phyloP scores from a whole-genome alignment of 1,140 invertebrate species.

The Megalonaias nervosa region DNA sequence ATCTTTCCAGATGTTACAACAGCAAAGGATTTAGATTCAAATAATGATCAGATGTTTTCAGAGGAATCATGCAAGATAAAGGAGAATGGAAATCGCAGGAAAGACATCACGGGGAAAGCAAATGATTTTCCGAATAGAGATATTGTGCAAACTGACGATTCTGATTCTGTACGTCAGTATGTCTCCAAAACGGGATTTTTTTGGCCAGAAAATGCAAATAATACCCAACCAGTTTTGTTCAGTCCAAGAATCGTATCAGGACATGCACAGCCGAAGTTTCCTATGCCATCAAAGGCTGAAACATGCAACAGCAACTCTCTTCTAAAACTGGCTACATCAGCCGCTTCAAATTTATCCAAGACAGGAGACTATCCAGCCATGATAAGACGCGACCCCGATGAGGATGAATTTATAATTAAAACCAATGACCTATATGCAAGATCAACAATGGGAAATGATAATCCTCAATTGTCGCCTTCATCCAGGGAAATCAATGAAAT shows the following conservation, averaged over 20 bases:
- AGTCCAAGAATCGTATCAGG: constrained; percentile 23
- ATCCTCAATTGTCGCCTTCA: constrained; percentile 10
- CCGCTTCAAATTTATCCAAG: background rate
- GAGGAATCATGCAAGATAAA: background rate
- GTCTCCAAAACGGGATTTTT: constrained; percentile 16
- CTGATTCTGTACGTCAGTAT: background rate
- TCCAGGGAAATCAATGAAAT: constrained; percentile 4
- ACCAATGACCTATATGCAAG: constrained; percentile 7
- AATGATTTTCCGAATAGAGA: background rate
- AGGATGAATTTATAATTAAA: background rate
- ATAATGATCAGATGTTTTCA: background rate
- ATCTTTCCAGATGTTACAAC: constrained; percentile 18
- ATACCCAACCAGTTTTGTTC: constrained; percentile 11
- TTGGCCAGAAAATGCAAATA: constrained; percentile 17
- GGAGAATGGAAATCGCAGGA: no score
- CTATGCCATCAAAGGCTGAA: no score
- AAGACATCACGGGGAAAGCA: no score
- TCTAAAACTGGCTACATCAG: background rate
- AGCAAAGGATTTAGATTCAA: constrained; percentile 10
- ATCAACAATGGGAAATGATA: background rate
- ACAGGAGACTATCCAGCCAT: background rate
- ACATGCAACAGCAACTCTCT: no score
- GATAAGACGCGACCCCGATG: background rate
- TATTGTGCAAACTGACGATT: background rate
- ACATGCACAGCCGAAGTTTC: background rate